Conservation (phyloP, 2,797 vertebrate species). For the Lithobates pipiens region DNA sequence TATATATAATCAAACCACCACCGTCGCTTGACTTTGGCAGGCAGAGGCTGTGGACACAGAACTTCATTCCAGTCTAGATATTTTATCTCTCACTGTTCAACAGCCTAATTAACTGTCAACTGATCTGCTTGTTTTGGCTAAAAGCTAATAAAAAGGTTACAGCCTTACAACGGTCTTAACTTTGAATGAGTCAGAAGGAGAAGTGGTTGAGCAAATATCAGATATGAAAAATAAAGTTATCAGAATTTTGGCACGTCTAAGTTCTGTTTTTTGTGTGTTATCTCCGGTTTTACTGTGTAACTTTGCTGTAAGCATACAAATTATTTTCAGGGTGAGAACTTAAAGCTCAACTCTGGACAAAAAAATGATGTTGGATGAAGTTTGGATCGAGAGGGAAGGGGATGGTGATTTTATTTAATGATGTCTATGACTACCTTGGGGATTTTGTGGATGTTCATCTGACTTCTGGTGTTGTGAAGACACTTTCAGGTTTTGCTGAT, state of each 20-base stretch:
- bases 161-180: constrained; percentile 43
- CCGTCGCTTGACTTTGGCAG: constrained; percentile 38
- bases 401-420: no score
- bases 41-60: constrained; percentile 22
- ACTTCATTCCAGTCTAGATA: constrained; percentile 52
- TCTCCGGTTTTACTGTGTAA: neutral
- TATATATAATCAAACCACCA: neutral
- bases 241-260: constrained; percentile 14
- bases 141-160: constrained; percentile 62
- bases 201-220: constrained; percentile 44
- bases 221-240: constrained; percentile 40
- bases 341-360: neutral
- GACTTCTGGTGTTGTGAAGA: no score
- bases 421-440: no score
- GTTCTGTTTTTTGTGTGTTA: neutral
- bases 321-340: neutral
- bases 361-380: no score
- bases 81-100: constrained; percentile 59
- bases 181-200: constrained; percentile 48
- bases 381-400: no score
- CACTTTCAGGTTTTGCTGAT: no score
- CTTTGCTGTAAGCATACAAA: neutral
- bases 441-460: no score
- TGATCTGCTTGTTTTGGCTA: constrained; percentile 61
- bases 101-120: constrained; percentile 59